phyloP scores from a whole-genome alignment of 2,797 vertebrate genomes.

The Tapirus indicus region DNA sequence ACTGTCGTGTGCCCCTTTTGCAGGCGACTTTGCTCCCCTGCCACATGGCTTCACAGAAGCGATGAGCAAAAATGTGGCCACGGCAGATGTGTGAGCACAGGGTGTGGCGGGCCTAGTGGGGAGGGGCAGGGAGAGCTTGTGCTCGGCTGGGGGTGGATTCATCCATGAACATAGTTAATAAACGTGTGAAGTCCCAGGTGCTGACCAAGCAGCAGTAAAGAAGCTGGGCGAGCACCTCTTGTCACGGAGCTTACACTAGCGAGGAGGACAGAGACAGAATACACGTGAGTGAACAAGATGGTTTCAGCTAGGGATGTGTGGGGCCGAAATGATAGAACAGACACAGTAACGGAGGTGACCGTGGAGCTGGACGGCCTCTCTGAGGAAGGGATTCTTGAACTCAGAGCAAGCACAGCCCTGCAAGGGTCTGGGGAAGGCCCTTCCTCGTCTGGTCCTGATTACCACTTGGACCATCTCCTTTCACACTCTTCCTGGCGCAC shows the following conservation, averaged over 20 bases:
- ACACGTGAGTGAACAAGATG: rapidly evolving
- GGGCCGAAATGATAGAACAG: background rate
- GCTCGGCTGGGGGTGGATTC: background rate
- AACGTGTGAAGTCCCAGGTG: rapidly evolving
- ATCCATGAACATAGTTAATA: background rate
- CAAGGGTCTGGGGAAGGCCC: background rate
- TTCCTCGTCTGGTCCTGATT: background rate
- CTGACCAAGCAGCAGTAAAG: background rate
- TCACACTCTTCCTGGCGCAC: background rate
- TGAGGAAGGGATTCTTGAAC: background rate
- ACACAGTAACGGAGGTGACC: rapidly evolving
- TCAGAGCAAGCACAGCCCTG: background rate
- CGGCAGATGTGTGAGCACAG: too few species aligned
- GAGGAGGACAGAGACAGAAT: background rate
- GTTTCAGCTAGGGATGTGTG: rapidly evolving
- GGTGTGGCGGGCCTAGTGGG: background rate
- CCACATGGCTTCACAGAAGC: rapidly evolving
- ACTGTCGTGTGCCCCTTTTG: too few species aligned
- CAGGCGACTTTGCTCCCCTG: background rate
- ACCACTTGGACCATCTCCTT: background rate
- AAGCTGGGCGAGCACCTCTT: background rate
- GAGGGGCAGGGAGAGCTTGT: background rate
- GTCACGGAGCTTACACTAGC: too few species aligned
- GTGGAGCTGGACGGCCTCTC: too few species aligned
- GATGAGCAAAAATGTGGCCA: background rate